Evolutionary conservation across 2,113 vertebrate species (phyloP).

Genomic region (Amia ocellicauda): DNA sequence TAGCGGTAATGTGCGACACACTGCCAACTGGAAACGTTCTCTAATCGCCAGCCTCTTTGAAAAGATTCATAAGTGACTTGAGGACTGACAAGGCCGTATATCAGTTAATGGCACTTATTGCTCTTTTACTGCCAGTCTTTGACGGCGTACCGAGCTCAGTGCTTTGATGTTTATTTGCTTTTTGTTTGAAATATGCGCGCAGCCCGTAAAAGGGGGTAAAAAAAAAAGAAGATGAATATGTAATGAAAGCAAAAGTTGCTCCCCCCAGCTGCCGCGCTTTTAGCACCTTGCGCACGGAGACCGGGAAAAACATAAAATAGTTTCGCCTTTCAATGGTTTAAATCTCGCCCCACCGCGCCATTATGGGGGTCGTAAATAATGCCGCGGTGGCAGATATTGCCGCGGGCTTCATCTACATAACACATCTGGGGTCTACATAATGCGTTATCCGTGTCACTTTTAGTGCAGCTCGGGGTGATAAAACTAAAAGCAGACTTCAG

Average conservation of each 20-base stretch:
- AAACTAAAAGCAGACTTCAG: constrained; percentile 79
- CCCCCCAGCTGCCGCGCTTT: constrained; percentile 75
- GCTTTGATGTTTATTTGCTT: constrained; percentile 78
- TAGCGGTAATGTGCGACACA: neutral
- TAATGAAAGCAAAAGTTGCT: constrained; percentile 77
- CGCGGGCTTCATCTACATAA: constrained; percentile 81
- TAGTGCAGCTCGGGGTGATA: constrained; percentile 77
- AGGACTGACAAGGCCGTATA: constrained; percentile 64
- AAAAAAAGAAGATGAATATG: constrained; percentile 84
- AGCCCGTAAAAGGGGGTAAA: constrained; percentile 66
- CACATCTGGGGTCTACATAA: constrained; percentile 81
- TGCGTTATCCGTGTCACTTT: constrained; percentile 81
- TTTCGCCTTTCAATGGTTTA: constrained; percentile 78
- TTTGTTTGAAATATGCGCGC: constrained; percentile 76
- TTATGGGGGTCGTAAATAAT: constrained; percentile 84
- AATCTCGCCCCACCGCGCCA: constrained; percentile 79
- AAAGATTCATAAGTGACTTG: constrained; percentile 51
- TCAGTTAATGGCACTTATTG: constrained; percentile 83
- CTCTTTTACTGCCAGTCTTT: constrained; percentile 81
- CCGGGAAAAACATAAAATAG: constrained; percentile 49
- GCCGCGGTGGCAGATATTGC: constrained; percentile 79
- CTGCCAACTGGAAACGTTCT: constrained; percentile 1
- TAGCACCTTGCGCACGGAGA: constrained; percentile 51
- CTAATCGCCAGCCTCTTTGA: constrained; percentile 11
- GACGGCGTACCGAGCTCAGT: constrained; percentile 78